phyloP scores from a whole-genome alignment of 1,140 invertebrate species.

The Drosophila kohkoa region DNA sequence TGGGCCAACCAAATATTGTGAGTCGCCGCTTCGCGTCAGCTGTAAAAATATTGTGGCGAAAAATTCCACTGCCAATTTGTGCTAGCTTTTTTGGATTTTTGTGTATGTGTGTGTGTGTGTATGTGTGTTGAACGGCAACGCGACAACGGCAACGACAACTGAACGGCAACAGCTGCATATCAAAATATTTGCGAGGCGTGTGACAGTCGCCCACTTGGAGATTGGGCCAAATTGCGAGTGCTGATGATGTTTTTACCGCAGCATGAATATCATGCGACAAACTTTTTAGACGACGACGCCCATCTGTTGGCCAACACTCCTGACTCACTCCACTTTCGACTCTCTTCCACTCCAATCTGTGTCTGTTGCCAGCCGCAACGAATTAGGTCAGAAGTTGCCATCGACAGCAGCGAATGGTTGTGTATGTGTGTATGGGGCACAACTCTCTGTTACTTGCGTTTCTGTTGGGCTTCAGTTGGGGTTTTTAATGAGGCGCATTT shows the following conservation, averaged over 20 bases:
- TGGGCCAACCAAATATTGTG: constrained; percentile 73
- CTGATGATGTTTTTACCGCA: constrained; percentile 59
- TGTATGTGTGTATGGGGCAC: background rate
- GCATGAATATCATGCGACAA: constrained; percentile 49
- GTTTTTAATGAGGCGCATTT: constrained; percentile 79
- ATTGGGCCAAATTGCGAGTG: constrained; percentile 44
- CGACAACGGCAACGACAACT: background rate
- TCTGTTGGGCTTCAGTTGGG: constrained; percentile 26
- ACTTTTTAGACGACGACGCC: constrained; percentile 40
- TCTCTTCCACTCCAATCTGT: background rate
- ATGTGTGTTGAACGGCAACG: constrained; percentile 15
- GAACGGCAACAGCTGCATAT: constrained; percentile 58
- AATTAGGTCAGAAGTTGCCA: constrained; percentile 64
- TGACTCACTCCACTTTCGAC: background rate
- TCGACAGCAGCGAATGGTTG: constrained; percentile 20
- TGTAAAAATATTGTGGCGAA: constrained; percentile 80
- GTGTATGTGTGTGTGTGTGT: too few species aligned
- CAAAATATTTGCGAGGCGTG: constrained; percentile 75
- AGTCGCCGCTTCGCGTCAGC: constrained; percentile 51
- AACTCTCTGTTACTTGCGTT: constrained; percentile 17
- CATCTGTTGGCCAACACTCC: background rate
- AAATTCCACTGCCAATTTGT: constrained; percentile 73
- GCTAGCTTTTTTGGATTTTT: constrained; percentile 53
- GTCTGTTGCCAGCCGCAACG: constrained; percentile 21
- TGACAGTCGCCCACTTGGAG: constrained; percentile 59